Conservation (phyloP, 2,797 vertebrate species). For the Enteromius anoplus region DNA sequence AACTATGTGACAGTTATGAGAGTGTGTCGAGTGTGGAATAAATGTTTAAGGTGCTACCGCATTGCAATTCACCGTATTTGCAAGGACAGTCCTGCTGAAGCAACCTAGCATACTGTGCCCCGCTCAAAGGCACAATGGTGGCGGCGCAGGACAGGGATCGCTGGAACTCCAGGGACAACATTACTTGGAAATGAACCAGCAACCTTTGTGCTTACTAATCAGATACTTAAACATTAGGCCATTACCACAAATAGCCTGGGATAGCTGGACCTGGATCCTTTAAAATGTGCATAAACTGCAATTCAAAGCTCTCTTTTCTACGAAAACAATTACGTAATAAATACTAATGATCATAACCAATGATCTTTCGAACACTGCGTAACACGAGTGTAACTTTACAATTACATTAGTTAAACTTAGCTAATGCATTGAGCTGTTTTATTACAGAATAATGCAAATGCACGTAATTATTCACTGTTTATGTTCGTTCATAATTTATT, state of each 20-base stretch:
- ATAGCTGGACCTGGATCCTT: background rate
- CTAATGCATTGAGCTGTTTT: background rate
- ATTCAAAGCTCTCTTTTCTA: background rate
- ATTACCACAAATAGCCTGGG: background rate
- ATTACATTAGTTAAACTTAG: background rate
- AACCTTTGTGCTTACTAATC: conserved; percentile 29
- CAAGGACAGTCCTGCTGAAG: conserved; percentile 5
- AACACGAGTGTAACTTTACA: background rate
- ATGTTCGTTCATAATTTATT: background rate
- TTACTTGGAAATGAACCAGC: conserved; percentile 37
- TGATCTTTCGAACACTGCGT: background rate
- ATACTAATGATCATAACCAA: background rate
- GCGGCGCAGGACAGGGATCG: background rate
- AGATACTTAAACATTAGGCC: conserved; percentile 4
- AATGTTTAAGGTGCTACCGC: background rate
- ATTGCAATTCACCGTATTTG: background rate
- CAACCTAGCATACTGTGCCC: background rate
- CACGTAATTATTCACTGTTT: background rate
- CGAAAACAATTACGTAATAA: background rate
- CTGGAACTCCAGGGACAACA: conserved; percentile 21
- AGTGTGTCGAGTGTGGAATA: background rate
- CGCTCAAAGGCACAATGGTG: conserved; percentile 24
- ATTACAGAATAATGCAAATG: background rate
- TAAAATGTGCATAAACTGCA: background rate
- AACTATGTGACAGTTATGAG: background rate